A percentile compares a stretch with the other conserved stretches of the same genome.
Evolutionary conservation across 2,888 invertebrate genomes (phyloP).

Genomic region (Falcaria lacertinaria): DNA sequence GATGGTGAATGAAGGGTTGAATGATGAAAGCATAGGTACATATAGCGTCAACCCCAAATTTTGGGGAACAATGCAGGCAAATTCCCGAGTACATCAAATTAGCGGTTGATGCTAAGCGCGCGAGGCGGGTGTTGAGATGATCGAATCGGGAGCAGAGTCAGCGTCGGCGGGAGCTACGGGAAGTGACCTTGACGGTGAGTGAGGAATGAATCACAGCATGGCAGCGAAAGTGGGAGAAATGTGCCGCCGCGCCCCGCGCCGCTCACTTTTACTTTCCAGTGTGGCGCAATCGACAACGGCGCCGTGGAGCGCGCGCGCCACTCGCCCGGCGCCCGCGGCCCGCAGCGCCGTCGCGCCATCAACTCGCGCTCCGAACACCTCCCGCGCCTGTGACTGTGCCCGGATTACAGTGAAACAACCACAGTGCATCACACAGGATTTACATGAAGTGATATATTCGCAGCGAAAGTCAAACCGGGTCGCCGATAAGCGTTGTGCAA

Average conservation of each 20-base stretch:
- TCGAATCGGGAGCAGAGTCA: conserved; percentile 34
- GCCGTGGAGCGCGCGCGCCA: conserved; percentile 66
- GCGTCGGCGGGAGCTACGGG: conserved; percentile 59
- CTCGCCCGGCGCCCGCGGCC: conserved; percentile 78
- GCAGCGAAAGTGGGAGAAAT: conserved; percentile 79
- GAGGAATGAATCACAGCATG: conserved; percentile 69
- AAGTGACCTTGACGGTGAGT: conserved; percentile 66
- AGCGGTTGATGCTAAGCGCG: conserved; percentile 18
- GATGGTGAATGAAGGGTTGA: too few relatives aligned
- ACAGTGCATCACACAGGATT: conserved; percentile 69
- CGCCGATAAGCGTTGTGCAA: conserved; percentile 71
- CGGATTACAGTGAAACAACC: conserved; percentile 74
- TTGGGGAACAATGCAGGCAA: background rate
- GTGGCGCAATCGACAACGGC: conserved; percentile 75
- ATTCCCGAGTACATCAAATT: conserved; percentile 11
- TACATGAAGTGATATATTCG: conserved; percentile 57
- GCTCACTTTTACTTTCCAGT: conserved; percentile 78
- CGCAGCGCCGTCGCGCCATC: conserved; percentile 74
- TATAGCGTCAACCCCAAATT: too few relatives aligned
- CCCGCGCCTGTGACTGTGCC: conserved; percentile 54
- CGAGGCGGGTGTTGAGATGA: conserved; percentile 13
- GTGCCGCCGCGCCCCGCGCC: conserved; percentile 70
- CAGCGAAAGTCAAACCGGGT: conserved; percentile 70
- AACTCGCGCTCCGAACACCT: conserved; percentile 42
- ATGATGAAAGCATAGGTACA: too few relatives aligned